These are phyloP conservation scores for Oenanthe oenanthe DNA, from an alignment of 2,113 vertebrate species.

Conservation along the genomic window DNA sequence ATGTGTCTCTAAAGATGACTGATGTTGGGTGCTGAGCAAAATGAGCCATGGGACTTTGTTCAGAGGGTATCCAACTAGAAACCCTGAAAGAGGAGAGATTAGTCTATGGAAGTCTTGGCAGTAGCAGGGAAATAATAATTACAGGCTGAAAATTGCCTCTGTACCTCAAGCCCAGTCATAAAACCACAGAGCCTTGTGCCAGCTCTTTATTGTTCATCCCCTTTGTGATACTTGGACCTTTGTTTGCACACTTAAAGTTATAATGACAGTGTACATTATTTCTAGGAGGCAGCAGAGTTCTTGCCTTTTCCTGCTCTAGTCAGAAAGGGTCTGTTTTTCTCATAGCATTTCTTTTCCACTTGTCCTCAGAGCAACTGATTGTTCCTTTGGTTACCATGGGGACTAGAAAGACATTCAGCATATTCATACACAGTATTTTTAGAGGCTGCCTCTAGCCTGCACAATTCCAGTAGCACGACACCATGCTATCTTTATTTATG, in stretches of 20 bases:
- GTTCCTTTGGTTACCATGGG: slow-evolving; percentile 54
- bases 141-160: background rate
- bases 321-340: slow-evolving; percentile 66
- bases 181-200: background rate
- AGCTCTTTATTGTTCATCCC: slow-evolving; percentile 17
- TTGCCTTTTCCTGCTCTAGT: slow-evolving; percentile 22
- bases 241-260: background rate
- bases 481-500: slow-evolving; percentile 13
- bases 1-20: background rate
- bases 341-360: slow-evolving; percentile 54
- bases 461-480: background rate
- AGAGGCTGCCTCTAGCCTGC: background rate
- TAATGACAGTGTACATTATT: background rate
- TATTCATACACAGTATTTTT: slow-evolving; percentile 12
- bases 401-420: slow-evolving; percentile 39
- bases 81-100: background rate
- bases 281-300: slow-evolving; percentile 13
- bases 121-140: slow-evolving; percentile 29
- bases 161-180: background rate
- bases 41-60: background rate
- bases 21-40: background rate
- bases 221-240: slow-evolving; percentile 56
- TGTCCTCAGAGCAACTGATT: slow-evolving; percentile 58
- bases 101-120: background rate
- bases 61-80: background rate